Conservation (phyloP, 2,888 invertebrate species). For the Synergus laeviventris region DNA sequence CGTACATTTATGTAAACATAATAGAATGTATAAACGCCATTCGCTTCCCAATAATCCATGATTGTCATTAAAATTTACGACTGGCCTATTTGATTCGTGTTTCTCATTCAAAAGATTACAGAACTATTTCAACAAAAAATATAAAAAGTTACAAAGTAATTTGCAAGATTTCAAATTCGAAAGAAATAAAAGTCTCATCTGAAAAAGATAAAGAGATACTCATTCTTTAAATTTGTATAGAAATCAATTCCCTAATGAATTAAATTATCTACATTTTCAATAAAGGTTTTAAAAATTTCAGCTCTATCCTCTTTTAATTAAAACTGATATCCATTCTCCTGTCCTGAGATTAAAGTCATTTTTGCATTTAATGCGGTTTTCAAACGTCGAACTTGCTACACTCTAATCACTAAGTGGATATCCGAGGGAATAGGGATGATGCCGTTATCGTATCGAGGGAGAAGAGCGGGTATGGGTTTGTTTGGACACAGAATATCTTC, state of each 20-base stretch:
- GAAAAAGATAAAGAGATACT: background rate
- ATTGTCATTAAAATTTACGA: constrained; percentile 73
- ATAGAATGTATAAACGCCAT: constrained; percentile 44
- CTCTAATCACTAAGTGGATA: constrained; percentile 63
- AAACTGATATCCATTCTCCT: constrained; percentile 1
- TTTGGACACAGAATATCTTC: constrained; percentile 55
- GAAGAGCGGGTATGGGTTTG: constrained; percentile 44
- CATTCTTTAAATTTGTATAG: background rate
- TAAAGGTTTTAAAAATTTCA: background rate
- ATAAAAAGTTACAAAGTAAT: background rate
- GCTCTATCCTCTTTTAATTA: background rate
- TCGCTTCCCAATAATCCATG: constrained; percentile 68
- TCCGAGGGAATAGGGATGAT: constrained; percentile 50
- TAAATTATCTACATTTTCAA: background rate
- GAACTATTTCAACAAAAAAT: background rate
- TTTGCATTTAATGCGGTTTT: constrained; percentile 53
- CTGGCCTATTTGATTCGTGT: constrained; percentile 57
- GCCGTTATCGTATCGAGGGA: constrained; percentile 28
- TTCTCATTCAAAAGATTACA: background rate
- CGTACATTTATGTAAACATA: constrained; percentile 64
- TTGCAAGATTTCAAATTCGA: background rate
- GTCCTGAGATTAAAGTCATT: constrained; percentile 51
- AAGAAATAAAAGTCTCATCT: background rate
- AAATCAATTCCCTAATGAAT: background rate
- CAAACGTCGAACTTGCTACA: constrained; percentile 52